Evolutionary conservation across 2,113 vertebrate species (phyloP).

Genomic region (Pleuronectes platessa): DNA sequence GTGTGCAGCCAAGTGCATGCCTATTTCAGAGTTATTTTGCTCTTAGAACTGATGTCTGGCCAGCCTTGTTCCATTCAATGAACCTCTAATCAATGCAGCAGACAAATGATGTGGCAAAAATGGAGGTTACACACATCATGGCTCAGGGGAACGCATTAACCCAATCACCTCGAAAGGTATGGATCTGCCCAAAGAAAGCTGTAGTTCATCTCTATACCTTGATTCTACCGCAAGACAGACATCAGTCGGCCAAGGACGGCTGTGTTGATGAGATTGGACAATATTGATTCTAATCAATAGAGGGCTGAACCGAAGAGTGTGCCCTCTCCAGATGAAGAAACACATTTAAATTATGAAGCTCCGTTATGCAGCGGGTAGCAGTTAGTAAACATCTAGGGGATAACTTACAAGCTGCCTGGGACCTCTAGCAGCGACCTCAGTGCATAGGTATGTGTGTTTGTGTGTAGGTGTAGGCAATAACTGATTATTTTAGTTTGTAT

Average conservation of each 20-base stretch:
- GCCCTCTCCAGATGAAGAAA: slow-evolving; percentile 58
- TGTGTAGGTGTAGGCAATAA: slow-evolving; percentile 26
- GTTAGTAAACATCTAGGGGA: slow-evolving; percentile 46
- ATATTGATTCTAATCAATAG: slow-evolving; percentile 78
- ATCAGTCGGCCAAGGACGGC: slow-evolving; percentile 66
- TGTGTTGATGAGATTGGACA: slow-evolving; percentile 68
- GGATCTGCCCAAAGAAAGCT: slow-evolving; percentile 54
- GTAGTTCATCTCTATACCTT: slow-evolving; percentile 41
- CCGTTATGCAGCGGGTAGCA: slow-evolving; percentile 32
- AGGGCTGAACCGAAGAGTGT: slow-evolving; percentile 46
- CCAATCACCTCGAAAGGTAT: slow-evolving; percentile 63
- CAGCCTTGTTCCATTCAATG: slow-evolving; percentile 42
- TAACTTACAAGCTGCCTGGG: slow-evolving; percentile 32
- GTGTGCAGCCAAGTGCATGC: slow-evolving; percentile 7
- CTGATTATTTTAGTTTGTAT: slow-evolving; percentile 31
- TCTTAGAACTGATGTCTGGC: slow-evolving; percentile 12
- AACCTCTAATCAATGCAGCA: slow-evolving; percentile 59
- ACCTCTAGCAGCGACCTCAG: slow-evolving; percentile 24
- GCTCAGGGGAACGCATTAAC: slow-evolving; percentile 59
- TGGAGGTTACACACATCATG: slow-evolving; percentile 45
- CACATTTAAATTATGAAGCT: slow-evolving; percentile 51
- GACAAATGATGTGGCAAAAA: slow-evolving; percentile 57
- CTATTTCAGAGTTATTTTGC: slow-evolving; percentile 22
- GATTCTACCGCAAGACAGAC: slow-evolving; percentile 44
- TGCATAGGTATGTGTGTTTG: background rate